Conservation (phyloP, 2,113 vertebrate species). For the Equus quagga region DNA sequence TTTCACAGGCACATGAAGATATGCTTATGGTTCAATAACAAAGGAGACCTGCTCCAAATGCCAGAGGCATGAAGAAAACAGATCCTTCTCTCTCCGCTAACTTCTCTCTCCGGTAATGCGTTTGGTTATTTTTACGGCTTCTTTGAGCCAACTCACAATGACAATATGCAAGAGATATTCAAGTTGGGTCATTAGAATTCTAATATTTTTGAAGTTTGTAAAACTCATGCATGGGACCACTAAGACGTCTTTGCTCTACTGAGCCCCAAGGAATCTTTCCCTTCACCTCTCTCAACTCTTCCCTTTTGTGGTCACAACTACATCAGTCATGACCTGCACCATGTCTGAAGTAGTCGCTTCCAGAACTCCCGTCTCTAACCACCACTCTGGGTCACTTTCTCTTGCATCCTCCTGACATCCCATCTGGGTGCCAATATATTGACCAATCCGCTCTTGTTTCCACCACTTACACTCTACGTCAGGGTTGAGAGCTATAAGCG, state of each 20-base stretch:
- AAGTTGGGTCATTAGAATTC: too few species aligned
- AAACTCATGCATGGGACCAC: rapidly evolving
- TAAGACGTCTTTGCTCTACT: rapidly evolving
- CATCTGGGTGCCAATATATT: rapidly evolving
- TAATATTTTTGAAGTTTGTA: too few species aligned
- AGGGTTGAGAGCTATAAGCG: not conserved
- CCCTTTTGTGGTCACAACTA: rapidly evolving
- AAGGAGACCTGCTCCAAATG: not conserved
- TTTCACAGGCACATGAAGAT: not conserved
- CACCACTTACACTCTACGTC: rapidly evolving
- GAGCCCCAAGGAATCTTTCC: too few species aligned
- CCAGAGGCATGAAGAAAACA: not conserved
- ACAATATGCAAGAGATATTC: too few species aligned
- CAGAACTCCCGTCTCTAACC: not conserved
- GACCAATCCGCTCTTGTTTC: not conserved
- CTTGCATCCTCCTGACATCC: too few species aligned
- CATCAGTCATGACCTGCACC: not conserved
- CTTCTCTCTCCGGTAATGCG: not conserved
- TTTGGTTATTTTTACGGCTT: not conserved
- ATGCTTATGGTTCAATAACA: not conserved
- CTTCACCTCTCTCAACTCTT: not conserved
- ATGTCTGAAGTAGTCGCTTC: not conserved
- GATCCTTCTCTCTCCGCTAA: not conserved
- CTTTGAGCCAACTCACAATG: not conserved
- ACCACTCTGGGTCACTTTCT: rapidly evolving